These are phyloP conservation scores for Megaceryle maxima DNA, from an alignment of 2,113 vertebrate species.

Conservation along the genomic window DNA sequence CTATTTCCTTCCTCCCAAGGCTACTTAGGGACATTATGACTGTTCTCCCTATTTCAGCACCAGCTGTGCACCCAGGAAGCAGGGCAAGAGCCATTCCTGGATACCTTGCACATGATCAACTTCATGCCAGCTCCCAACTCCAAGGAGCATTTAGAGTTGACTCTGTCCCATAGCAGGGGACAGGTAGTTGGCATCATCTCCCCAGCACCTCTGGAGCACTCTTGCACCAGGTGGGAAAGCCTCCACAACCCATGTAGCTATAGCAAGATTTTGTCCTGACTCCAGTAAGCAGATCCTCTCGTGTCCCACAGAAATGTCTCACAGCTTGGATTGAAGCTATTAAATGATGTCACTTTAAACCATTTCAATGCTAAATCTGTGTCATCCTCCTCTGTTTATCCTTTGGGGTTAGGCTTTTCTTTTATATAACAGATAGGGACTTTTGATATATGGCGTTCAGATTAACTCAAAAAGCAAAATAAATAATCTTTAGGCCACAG, in stretches of 20 bases:
- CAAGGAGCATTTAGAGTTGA: neutral
- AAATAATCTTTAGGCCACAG: constrained; percentile 28
- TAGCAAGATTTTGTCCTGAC: neutral
- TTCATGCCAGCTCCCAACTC: neutral
- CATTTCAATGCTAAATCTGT: neutral
- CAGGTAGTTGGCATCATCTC: neutral
- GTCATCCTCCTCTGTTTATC: neutral
- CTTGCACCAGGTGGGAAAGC: neutral
- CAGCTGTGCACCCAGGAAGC: neutral
- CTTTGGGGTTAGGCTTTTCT: constrained; percentile 5
- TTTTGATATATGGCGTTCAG: constrained; percentile 37
- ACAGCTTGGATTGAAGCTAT: neutral
- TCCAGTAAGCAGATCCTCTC: neutral
- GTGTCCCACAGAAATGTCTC: neutral
- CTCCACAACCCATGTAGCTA: neutral
- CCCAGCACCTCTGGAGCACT: neutral
- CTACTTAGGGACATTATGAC: neutral
- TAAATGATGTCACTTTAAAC: neutral
- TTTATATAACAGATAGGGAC: neutral
- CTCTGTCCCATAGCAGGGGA: neutral
- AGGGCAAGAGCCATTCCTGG: neutral
- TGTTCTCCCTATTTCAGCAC: neutral
- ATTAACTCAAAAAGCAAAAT: constrained; percentile 50
- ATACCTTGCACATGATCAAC: neutral
- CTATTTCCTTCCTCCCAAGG: neutral